Evolutionary conservation across 2,797 vertebrate species (phyloP), one percentile per base, ranked within the genome.

Genomic region (Coregonus sp.): DNA sequence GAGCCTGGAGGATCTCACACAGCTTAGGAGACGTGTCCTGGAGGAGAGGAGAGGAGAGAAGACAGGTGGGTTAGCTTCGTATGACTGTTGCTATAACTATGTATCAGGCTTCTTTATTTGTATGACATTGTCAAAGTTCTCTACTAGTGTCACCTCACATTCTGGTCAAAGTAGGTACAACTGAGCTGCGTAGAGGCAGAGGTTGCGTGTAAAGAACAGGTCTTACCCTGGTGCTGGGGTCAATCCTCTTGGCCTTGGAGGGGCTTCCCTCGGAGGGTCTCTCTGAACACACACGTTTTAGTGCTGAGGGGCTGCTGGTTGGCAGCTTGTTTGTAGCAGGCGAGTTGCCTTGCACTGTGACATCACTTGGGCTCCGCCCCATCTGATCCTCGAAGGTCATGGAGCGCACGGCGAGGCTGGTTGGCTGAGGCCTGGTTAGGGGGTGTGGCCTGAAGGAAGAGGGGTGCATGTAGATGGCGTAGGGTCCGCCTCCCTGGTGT

Each of bases 391-490:
- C 95, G 1, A 94, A 73, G 79, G 94, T 94, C 86, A 97, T 92
- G 5, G 95, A 94, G 80, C 96, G 95, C 78, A 96, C 86, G 0
- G 94, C 90, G 0, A 95, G 90, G 86, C 92, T 95, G 40, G 95
- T 95, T 33, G 93, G 96, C 31, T 93, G 91, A 0, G 95, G 94
- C 87, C 94, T 73, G 66, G 78, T 77, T 29, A 85, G 80, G n/a
- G 89, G 81, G 75, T 89, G 89, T 0, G 94, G 86, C 75, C 92
- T 93, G 61, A 95, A 83, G 65, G 95, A 94, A 33, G 96, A 80
- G 4, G 95, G 89, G 16, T 95, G 95, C 85, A 98, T 61, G 71
- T 96, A 98, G 20, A 99, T 88, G 0, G 97, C 92, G 35, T 95
- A 97, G 0, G 97, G 87, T 0, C 94, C 86, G 4, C 82, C 88